Percentiles rank a stretch among this genome's conserved stretches.
These are phyloP conservation scores for Drosophila diplacantha DNA, from an alignment of 2,888 invertebrate species.

Conservation along the genomic window DNA sequence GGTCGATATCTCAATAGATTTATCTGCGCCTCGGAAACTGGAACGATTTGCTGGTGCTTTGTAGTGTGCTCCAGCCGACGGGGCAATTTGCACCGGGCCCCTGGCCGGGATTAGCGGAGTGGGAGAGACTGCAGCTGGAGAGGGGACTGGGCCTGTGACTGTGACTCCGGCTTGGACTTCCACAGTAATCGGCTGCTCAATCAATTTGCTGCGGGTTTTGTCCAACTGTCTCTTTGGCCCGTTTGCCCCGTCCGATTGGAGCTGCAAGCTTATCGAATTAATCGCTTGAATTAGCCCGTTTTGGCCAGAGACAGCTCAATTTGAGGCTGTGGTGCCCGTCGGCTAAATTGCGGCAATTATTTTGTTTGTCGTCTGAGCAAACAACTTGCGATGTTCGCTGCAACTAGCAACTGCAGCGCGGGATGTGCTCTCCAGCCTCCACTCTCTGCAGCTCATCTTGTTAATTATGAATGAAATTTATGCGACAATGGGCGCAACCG, in stretches of 20 bases:
- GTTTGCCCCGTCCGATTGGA: slow-evolving; percentile 48
- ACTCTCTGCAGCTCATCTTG: slow-evolving; percentile 46
- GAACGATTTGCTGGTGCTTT: slow-evolving; percentile 55
- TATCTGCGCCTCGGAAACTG: slow-evolving; percentile 51
- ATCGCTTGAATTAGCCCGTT: slow-evolving; percentile 63
- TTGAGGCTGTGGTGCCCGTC: slow-evolving; percentile 24
- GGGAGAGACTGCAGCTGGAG: too few species aligned
- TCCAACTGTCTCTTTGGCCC: slow-evolving; percentile 41
- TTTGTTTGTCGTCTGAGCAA: slow-evolving; percentile 55
- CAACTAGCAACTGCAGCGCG: background rate
- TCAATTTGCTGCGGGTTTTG: slow-evolving; percentile 65
- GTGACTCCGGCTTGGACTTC: slow-evolving; percentile 28
- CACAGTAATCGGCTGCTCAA: slow-evolving; percentile 64
- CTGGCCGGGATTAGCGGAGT: slow-evolving; percentile 10
- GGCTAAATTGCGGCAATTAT: slow-evolving; percentile 65
- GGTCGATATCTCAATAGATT: slow-evolving; percentile 54
- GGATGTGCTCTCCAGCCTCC: slow-evolving; percentile 14
- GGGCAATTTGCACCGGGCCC: slow-evolving; percentile 54
- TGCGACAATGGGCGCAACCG: slow-evolving; percentile 66
- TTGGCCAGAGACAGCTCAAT: slow-evolving; percentile 55
- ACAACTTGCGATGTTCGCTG: slow-evolving; percentile 42
- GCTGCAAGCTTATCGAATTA: slow-evolving; percentile 70
- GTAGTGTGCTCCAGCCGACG: slow-evolving; percentile 22
- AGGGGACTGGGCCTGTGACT: too few species aligned
- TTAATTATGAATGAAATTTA: slow-evolving; percentile 70